Percentiles rank a stretch among this genome's conserved stretches.
Evolutionary conservation across 2,113 vertebrate genomes (phyloP).

Genomic region (Nothocercus julius): DNA sequence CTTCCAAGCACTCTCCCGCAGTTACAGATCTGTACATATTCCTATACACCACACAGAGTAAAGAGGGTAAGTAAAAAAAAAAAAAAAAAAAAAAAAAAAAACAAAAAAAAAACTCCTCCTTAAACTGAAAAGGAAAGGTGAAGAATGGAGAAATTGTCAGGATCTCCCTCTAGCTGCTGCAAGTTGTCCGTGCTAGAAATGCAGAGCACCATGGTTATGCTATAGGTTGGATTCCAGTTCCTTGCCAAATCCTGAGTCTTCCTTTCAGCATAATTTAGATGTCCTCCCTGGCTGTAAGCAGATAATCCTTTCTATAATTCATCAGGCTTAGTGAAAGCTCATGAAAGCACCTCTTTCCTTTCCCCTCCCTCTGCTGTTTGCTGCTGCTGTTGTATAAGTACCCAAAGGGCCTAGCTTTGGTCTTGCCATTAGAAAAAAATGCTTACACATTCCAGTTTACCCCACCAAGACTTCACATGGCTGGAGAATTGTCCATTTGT

Average conservation of each 20-base stretch:
- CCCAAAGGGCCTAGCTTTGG: background rate
- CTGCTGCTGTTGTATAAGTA: background rate
- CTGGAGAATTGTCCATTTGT: background rate
- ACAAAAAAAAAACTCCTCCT: background rate
- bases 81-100: too few species aligned
- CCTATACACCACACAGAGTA: too few species aligned
- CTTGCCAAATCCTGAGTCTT: background rate
- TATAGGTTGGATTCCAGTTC: background rate
- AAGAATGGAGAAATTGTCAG: too few species aligned
- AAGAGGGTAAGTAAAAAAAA: too few species aligned
- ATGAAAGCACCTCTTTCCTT: background rate
- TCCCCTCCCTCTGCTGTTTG: background rate
- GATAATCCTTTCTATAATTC: background rate
- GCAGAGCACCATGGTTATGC: background rate
- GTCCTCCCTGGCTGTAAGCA: background rate
- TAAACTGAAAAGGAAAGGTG: background rate
- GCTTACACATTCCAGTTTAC: background rate
- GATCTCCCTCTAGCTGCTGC: background rate
- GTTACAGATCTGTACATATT: background rate
- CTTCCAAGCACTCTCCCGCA: background rate
- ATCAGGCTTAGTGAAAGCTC: background rate
- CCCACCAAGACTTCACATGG: background rate
- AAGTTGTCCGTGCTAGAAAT: background rate
- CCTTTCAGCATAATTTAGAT: background rate
- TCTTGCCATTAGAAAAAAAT: background rate